Evolutionary conservation across 2,888 invertebrate genomes (phyloP), one percentile per base, ranked within the genome.

Genomic region (Steinernema scapterisci): DNA sequence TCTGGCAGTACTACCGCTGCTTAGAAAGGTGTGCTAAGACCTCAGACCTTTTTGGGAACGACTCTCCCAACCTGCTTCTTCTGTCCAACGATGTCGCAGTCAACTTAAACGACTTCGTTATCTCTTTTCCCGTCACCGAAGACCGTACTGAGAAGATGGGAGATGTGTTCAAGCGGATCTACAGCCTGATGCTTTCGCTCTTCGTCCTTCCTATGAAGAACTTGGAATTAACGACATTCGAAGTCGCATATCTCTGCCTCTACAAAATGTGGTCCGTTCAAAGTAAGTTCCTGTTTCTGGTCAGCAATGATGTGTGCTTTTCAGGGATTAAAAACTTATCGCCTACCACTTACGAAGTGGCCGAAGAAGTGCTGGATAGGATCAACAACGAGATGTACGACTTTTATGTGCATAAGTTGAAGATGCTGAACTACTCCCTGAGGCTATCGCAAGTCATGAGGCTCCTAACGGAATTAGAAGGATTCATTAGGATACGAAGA

Each of bases 51-150:
- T 25, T 54, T 5, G 54, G 54, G 21, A 21, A 11, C 21, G 54
- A 54, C 54, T 19, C 3, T 54, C 54, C 54, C 23, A 11, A 11
- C 13, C 11, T 21, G 2, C 19, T 54, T 5, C 23, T 54, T 25
- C 23, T 71, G 19, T 38, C 48, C 9, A 25, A 70, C 7, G 71
- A 71, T 16, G 19, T 44, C 13, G 74, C 74, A 13, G 43, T 74
- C 16, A 46, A 74, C 23, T 25, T 74, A 21, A 23, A 44, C 44
- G 31, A 27, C 11, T 21, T 31, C 9, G 9, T 3, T 38, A 38
- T 38, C 38, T 6, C 3, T 38, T 38, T 38, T 38, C 38, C 38
- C 3, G 38, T 38, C 3, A 9, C 3, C 9, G 9, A 38, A 38
- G 38, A 38, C 38, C 38, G 38, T 3, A 38, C 3, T 38, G 38